phyloP scores from a whole-genome alignment of 2,888 invertebrate species.

The Dione vanillae region DNA sequence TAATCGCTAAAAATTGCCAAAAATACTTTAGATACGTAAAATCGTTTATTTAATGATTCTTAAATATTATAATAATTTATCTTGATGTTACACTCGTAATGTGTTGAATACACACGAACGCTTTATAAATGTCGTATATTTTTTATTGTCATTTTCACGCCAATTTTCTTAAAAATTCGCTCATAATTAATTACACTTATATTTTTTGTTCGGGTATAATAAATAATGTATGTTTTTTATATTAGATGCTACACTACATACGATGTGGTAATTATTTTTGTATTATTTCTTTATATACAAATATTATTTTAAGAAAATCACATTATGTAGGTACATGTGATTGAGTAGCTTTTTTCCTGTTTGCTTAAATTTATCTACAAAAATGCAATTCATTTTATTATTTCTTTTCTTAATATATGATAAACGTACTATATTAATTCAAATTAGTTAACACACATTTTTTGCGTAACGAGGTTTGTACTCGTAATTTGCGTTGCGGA shows the following conservation, averaged over 20 bases:
- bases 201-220: conserved; percentile 31
- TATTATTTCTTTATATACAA: not conserved
- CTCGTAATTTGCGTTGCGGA: not conserved
- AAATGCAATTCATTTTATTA: too few relatives aligned
- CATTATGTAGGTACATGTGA: too few relatives aligned
- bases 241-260: not conserved
- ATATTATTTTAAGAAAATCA: not conserved
- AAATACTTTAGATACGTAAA: conserved; percentile 26
- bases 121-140: conserved; percentile 34
- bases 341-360: too few relatives aligned
- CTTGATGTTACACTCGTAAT: conserved; percentile 27
- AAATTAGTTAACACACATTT: too few relatives aligned
- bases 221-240: not conserved
- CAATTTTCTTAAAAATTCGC: conserved; percentile 16
- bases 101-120: conserved; percentile 17
- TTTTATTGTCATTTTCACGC: conserved; percentile 29
- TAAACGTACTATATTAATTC: too few relatives aligned
- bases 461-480: not conserved
- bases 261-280: not conserved
- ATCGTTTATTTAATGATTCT: conserved; percentile 24
- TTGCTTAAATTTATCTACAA: too few relatives aligned
- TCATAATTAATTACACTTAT: conserved; percentile 34
- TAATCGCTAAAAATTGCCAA: not conserved
- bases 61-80: conserved; percentile 39
- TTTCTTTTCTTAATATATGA: too few relatives aligned